phyloP scores from a whole-genome alignment of 2,888 invertebrate species.

The Dendrolimus houi region DNA sequence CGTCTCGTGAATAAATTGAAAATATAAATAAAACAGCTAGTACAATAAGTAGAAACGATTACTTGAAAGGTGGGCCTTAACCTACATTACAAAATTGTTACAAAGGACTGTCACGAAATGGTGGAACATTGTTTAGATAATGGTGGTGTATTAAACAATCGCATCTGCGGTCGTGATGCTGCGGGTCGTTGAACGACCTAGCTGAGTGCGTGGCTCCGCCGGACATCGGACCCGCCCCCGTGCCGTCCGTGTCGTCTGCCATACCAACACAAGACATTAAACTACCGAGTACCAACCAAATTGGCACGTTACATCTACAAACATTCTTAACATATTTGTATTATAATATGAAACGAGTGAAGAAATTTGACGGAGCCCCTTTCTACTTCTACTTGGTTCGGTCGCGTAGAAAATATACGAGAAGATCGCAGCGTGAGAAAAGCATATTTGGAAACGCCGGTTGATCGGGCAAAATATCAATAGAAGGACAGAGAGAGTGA shows the following conservation, averaged over 20 bases:
- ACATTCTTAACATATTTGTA: too few species aligned
- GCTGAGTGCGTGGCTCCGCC: constrained; percentile 44
- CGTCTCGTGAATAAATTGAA: neutral
- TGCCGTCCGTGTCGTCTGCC: constrained; percentile 12
- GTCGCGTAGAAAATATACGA: too few species aligned
- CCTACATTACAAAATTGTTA: constrained; percentile 64
- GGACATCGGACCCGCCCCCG: constrained; percentile 25
- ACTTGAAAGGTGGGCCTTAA: constrained; percentile 61
- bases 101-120: constrained; percentile 71
- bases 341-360: too few species aligned
- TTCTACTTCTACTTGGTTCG: too few species aligned
- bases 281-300: too few species aligned
- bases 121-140: constrained; percentile 64
- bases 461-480: too few species aligned
- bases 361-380: too few species aligned
- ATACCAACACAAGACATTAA: too few species aligned
- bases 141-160: constrained; percentile 62
- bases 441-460: too few species aligned
- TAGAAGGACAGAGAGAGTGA: too few species aligned
- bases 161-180: constrained; percentile 40
- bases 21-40: constrained; percentile 12
- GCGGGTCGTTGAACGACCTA: constrained; percentile 73
- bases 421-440: too few species aligned
- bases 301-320: too few species aligned
- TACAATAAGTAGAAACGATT: constrained; percentile 20